Conservation (phyloP, 2,797 vertebrate genomes). For the Gymnodraco acuticeps region DNA sequence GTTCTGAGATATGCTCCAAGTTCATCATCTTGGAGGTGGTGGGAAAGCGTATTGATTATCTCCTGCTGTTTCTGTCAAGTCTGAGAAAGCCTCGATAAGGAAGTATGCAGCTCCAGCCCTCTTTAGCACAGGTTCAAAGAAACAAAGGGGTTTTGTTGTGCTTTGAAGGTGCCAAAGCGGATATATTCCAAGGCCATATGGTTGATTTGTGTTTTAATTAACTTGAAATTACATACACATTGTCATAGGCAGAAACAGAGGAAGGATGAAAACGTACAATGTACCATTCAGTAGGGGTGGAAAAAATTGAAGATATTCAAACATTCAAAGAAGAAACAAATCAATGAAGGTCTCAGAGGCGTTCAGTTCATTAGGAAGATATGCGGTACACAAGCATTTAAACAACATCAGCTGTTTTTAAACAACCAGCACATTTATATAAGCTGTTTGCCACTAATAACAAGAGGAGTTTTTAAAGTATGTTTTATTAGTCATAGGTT, state of each 20-base stretch:
- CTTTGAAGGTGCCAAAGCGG: slow-evolving; percentile 55
- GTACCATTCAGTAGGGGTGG: not conserved
- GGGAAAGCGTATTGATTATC: slow-evolving; percentile 79
- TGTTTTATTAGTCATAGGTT: not conserved
- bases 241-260: not conserved
- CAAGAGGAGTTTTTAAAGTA: not conserved
- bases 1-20: slow-evolving; percentile 50
- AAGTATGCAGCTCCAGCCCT: slow-evolving; percentile 46
- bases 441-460: not conserved
- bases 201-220: slow-evolving; percentile 47
- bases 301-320: slow-evolving; percentile 4
- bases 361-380: slow-evolving; percentile 22
- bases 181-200: slow-evolving; percentile 25
- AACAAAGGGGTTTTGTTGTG: slow-evolving; percentile 38
- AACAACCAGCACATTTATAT: not conserved
- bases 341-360: not conserved
- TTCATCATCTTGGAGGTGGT: slow-evolving; percentile 65
- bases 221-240: slow-evolving; percentile 4
- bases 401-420: not conserved
- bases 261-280: not conserved
- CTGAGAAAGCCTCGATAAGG: slow-evolving; percentile 55
- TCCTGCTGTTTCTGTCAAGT: slow-evolving; percentile 74
- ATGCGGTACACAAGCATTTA: not conserved
- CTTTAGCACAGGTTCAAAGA: slow-evolving; percentile 58
- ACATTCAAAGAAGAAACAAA: not conserved